phyloP scores from a whole-genome alignment of 1,140 invertebrate species.

The Platyscapa corneri region DNA sequence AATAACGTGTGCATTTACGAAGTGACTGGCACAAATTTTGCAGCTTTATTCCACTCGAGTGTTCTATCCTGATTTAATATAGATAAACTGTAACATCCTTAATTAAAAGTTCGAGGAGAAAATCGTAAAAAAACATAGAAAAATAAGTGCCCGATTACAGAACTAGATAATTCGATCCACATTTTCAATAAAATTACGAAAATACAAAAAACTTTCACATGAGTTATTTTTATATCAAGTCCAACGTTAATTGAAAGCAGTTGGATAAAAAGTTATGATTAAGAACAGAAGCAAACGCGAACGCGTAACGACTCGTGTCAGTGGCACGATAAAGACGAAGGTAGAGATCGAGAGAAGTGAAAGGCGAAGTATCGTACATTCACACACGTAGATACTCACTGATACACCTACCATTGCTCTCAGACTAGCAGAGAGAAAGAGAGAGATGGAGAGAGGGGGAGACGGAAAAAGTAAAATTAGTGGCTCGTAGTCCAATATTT shows the following conservation, averaged over 20 bases:
- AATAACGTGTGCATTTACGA: not conserved
- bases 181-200: too few species aligned
- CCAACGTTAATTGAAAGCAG: not conserved
- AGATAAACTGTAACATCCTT: conserved; percentile 13
- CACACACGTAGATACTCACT: not conserved
- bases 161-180: not conserved
- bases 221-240: not conserved
- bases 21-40: not conserved
- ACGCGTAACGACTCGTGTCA: conserved; percentile 25
- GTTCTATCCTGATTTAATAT: conserved; percentile 10
- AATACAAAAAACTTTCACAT: too few species aligned
- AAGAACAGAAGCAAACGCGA: not conserved
- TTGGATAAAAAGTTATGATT: not conserved
- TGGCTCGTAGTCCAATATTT: conserved; percentile 66
- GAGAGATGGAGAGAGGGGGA: not conserved
- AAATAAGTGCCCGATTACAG: not conserved
- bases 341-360: not conserved
- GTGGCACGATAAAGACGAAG: not conserved
- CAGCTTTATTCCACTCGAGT: not conserved
- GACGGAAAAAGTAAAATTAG: conserved; percentile 61
- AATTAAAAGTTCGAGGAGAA: not conserved
- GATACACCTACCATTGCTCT: not conserved
- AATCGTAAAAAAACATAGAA: not conserved
- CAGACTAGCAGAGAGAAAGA: not conserved
- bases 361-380: not conserved